Conservation (phyloP, 1,140 invertebrate genomes). For the Drosophila busckii region DNA sequence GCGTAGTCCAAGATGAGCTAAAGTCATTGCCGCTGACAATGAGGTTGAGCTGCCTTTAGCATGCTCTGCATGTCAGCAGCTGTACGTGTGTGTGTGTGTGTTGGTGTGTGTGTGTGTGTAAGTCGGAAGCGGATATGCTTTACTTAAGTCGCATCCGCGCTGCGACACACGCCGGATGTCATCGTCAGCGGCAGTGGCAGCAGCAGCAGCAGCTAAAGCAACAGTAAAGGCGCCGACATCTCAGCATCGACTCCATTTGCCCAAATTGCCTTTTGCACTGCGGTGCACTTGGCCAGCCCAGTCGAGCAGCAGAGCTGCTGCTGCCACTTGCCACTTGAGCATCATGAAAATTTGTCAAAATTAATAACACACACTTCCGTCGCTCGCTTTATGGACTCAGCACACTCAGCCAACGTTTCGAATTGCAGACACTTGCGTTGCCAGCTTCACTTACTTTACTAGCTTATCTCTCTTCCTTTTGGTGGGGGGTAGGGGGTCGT, state of each 20-base stretch:
- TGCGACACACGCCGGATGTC: constrained; percentile 72
- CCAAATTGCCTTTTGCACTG: constrained; percentile 13
- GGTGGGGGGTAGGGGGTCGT: constrained; percentile 16
- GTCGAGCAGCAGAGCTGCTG: no score
- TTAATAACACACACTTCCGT: constrained; percentile 77
- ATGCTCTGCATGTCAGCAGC: constrained; percentile 51
- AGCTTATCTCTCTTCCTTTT: background rate
- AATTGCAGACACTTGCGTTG: no score
- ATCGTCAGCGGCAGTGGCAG: constrained; percentile 38
- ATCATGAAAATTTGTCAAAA: constrained; percentile 78
- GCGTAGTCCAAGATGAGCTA: constrained; percentile 42
- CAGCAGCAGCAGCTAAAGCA: constrained; percentile 17
- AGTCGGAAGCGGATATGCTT: constrained; percentile 77
- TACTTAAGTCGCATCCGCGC: constrained; percentile 73
- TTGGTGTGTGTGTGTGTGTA: constrained; percentile 36
- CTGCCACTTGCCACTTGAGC: constrained; percentile 38
- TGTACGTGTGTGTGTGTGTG: constrained; percentile 3
- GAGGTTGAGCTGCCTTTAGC: background rate
- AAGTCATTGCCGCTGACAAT: constrained; percentile 61
- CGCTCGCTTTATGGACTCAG: constrained; percentile 58
- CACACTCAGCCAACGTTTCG: constrained; percentile 1
- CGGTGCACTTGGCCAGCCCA: constrained; percentile 35
- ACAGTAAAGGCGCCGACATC: constrained; percentile 30
- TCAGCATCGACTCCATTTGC: constrained; percentile 31
- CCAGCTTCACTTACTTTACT: background rate